These are phyloP conservation scores for Arbacia lixula DNA, from an alignment of 53 echinoderm and acorn worm genomes.

Conservation along the genomic window DNA sequence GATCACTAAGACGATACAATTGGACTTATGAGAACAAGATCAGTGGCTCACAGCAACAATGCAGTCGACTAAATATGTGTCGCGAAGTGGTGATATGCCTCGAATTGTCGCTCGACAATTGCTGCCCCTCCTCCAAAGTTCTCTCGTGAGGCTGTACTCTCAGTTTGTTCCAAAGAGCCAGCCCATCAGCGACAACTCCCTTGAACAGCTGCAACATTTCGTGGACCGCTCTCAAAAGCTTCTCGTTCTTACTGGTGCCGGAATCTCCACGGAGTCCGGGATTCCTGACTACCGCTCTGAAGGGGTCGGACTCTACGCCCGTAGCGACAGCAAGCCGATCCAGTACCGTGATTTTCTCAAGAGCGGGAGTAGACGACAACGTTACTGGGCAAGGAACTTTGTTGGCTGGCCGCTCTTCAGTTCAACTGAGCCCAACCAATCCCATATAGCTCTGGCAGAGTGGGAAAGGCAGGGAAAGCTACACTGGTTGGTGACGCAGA, in stretches of 20 bases:
- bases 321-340: conserved; percentile 76
- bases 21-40: no score
- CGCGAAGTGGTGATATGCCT: no score
- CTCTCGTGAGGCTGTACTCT: not conserved
- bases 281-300: conserved; percentile 98
- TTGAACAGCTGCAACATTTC: conserved; percentile 79
- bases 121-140: no score
- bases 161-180: conserved; percentile 79
- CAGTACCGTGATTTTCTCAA: conserved; percentile 80
- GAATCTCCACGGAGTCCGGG: conserved; percentile 96
- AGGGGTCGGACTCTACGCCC: conserved; percentile 89
- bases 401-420: conserved; percentile 87
- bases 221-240: conserved; percentile 59
- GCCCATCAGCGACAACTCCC: conserved; percentile 41
- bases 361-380: conserved; percentile 60
- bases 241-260: conserved; percentile 93
- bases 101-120: no score
- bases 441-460: conserved; percentile 67
- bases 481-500: conserved; percentile 95
- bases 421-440: conserved; percentile 72
- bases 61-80: no score
- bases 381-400: conserved; percentile 96
- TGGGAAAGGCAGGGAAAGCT: conserved; percentile 89
- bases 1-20: no score
- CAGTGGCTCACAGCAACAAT: no score